These are phyloP conservation scores for Alexandromys fortis DNA, from an alignment of 2,113 vertebrate genomes.

Conservation along the genomic window DNA sequence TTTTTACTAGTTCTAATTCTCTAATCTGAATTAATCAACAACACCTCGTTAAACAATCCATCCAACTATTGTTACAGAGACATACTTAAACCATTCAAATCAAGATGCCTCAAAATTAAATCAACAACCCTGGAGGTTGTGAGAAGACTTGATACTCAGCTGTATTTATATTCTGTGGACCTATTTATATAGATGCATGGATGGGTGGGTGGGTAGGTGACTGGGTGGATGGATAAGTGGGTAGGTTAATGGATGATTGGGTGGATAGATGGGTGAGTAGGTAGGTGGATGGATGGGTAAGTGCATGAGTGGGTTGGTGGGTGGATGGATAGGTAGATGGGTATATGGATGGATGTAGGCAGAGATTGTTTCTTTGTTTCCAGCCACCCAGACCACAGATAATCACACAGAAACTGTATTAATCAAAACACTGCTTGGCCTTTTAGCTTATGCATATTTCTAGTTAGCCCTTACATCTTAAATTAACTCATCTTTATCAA, in stretches of 20 bases:
- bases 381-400: no score
- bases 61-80: background rate
- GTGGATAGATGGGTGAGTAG: no score
- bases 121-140: background rate
- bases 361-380: no score
- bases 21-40: background rate
- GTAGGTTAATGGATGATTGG: background rate
- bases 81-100: background rate
- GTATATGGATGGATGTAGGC: no score
- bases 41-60: background rate
- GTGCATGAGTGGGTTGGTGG: no score
- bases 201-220: rapidly evolving
- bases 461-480: no score
- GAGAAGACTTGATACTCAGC: background rate
- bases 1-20: background rate
- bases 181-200: background rate
- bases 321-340: rapidly evolving
- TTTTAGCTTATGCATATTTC: no score
- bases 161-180: background rate
- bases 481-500: no score
- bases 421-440: no score
- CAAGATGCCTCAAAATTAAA: background rate
- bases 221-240: background rate
- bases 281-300: no score
- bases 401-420: no score